Evolutionary conservation across 2,888 invertebrate species (phyloP), one percentile per base, ranked within the genome.

Genomic region (Limnephilus marmoratus): DNA sequence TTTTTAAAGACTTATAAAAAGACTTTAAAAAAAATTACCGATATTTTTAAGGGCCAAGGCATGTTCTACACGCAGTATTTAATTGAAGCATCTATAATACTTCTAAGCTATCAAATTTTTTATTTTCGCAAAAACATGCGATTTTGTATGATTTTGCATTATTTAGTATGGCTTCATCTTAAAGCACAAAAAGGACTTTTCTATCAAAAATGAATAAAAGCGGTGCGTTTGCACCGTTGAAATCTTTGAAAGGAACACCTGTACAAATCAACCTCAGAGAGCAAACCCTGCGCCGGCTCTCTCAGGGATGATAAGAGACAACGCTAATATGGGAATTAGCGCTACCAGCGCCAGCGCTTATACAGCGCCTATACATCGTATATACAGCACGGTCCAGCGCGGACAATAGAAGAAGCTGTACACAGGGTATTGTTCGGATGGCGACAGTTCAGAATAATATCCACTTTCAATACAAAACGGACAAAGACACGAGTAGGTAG

Each of bases 301-400:
- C 68, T 18, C 29, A 18, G 53, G n/a, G 68, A 82, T 90, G 92
- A 92, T 92, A 92, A 92, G 90, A 89, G 53, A 85, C 90, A 91
- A 31, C 88, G 85, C 92, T 92, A 92, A 92, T 92, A 92, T 85
- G 92, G 85, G 91, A 92, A 92, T 92, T 92, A 92, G 92, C 91
- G 91, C 91, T 90, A 90, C 92, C 87, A 85, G 90, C 85, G 85
- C 90, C 87, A 68, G 45, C 81, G 81, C 80, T 68, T 85, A 45
- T 68, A 24, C n/a, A 68, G 68, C 68, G 24, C 68, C 24, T 68
- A 68, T 68, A 68, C 24, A 68, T 13, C 53, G 53, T 68, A 68
- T 68, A n/a, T 81, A 18, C 49, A 34, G 90, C 81, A 81, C 89
- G 90, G 41, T 81, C 81, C 81, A 81, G 90, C 37, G 29, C 81